Evolutionary conservation across 2,888 invertebrate species (phyloP).

Genomic region (Netelia melanura): DNA sequence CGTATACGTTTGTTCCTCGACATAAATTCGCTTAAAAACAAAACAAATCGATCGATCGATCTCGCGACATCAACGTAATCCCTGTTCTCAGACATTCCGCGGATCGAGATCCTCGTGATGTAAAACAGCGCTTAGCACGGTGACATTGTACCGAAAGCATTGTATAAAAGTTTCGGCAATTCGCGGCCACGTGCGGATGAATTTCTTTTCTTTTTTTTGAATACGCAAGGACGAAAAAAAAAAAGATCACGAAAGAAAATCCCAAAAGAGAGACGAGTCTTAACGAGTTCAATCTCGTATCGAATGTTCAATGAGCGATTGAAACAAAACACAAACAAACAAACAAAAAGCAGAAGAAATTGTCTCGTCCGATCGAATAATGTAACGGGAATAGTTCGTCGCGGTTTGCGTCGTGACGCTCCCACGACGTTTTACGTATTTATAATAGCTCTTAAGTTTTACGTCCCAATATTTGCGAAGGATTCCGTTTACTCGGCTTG

Average conservation of each 20-base stretch:
- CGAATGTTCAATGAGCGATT: conserved; percentile 29
- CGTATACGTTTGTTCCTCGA: conserved; percentile 35
- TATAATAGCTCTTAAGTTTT: conserved; percentile 68
- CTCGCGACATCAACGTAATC: conserved; percentile 50
- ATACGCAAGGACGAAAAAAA: conserved; percentile 6
- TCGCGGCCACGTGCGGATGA: conserved; percentile 31
- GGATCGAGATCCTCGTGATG: conserved; percentile 51
- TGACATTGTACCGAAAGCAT: conserved; percentile 2
- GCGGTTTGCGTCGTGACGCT: conserved; percentile 68
- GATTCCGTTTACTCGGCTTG: conserved; percentile 43
- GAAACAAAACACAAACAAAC: conserved; percentile 5
- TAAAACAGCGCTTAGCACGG: not conserved
- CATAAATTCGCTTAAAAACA: conserved; percentile 17
- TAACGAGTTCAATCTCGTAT: conserved; percentile 52
- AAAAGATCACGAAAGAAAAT: conserved; percentile 37
- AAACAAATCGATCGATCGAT: conserved; percentile 42
- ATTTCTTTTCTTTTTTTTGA: conserved; percentile 27
- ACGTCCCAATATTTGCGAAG: conserved; percentile 56
- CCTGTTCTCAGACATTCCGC: conserved; percentile 67
- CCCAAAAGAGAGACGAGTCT: conserved; percentile 65
- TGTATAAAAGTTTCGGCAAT: conserved; percentile 28
- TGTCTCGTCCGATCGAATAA: conserved; percentile 70
- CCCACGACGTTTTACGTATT: conserved; percentile 69
- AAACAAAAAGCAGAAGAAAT: not conserved
- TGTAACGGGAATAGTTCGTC: conserved; percentile 58